Evolutionary conservation across 2,888 invertebrate species (phyloP).

Genomic region (Apamea epomidion): DNA sequence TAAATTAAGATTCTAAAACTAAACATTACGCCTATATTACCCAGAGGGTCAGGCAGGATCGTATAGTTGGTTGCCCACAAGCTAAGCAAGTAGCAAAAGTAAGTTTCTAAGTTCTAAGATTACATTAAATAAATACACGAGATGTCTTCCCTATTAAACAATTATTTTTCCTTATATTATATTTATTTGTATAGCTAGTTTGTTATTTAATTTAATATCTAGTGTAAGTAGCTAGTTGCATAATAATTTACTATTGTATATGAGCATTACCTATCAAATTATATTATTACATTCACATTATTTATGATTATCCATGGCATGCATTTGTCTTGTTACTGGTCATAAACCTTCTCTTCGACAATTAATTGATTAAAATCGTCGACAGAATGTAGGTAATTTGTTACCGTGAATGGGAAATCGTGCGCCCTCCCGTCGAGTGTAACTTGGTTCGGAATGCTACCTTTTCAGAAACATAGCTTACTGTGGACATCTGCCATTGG

Average conservation of each 20-base stretch:
- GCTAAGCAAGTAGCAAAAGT: not conserved
- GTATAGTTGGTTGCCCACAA: not conserved
- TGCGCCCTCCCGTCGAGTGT: constrained; percentile 2
- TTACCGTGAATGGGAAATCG: constrained; percentile 23
- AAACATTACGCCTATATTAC: too few relatives aligned
- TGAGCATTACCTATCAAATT: not conserved
- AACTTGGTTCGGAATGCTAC: constrained; percentile 15
- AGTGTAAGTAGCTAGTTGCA: not conserved
- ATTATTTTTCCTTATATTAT: not conserved
- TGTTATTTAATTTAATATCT: too few relatives aligned
- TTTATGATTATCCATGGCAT: not conserved
- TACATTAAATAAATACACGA: not conserved
- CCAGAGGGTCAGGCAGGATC: not conserved
- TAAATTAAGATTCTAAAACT: not conserved
- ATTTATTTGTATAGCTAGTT: too few relatives aligned
- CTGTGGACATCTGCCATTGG: constrained; percentile 2
- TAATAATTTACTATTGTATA: not conserved
- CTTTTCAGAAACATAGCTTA: constrained; percentile 25
- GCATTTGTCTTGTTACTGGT: not conserved
- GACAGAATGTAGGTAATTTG: constrained; percentile 29
- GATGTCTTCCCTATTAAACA: not conserved
- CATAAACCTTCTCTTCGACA: not conserved
- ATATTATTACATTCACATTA: not conserved
- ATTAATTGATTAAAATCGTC: constrained; percentile 1
- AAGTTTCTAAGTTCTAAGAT: not conserved